These are phyloP conservation scores for Lochmaea crataegi DNA, from an alignment of 2,888 invertebrate species.

Conservation along the genomic window DNA sequence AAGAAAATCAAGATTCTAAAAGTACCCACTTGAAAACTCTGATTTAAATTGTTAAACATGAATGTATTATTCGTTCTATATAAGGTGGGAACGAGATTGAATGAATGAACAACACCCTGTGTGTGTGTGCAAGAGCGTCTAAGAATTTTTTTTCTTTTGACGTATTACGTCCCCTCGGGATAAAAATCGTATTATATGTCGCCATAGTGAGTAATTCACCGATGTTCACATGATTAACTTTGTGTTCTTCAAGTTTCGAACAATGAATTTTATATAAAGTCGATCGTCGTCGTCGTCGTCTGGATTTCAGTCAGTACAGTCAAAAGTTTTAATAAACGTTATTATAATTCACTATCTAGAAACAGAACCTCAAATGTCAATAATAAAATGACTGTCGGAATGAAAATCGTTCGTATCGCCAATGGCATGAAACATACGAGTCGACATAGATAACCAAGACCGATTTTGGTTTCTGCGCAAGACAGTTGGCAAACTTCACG, in stretches of 20 bases:
- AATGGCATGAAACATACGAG: no score
- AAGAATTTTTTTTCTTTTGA: slow-evolving; percentile 14
- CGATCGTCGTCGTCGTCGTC: no score
- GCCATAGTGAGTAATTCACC: not conserved
- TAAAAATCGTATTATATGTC: slow-evolving; percentile 1
- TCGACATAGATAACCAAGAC: no score
- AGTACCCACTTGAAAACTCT: not conserved
- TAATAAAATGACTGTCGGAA: no score
- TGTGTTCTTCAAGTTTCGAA: not conserved
- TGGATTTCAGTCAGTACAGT: no score
- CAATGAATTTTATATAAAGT: not conserved
- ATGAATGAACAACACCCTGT: not conserved
- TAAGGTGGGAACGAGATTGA: slow-evolving; percentile 11
- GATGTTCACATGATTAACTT: slow-evolving; percentile 6
- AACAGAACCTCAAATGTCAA: no score
- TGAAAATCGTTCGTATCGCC: no score
- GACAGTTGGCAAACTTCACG: no score
- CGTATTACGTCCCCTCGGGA: not conserved
- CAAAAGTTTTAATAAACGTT: no score
- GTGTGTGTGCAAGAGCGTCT: not conserved
- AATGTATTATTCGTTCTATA: not conserved
- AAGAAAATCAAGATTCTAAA: slow-evolving; percentile 6
- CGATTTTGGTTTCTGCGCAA: no score
- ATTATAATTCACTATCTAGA: no score
- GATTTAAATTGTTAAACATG: slow-evolving; percentile 7